Base-by-base conservation (phyloP, 2,113 vertebrate species). In the Corapipo altera region DNA sequence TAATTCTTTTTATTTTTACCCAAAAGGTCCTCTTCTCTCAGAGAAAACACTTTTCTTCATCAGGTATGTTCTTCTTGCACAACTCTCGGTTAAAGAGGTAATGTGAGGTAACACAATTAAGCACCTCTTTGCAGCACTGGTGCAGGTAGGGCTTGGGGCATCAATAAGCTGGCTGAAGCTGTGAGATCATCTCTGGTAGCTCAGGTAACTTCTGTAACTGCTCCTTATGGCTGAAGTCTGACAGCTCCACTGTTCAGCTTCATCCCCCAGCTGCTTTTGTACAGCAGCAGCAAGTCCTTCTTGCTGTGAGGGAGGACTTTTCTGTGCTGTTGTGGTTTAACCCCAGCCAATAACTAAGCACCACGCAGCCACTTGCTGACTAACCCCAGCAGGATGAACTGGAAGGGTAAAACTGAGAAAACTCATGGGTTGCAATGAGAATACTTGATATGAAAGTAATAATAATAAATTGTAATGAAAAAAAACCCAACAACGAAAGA, bases 291-390 rank as follows among this genome's bases (percentile, higher is more conserved):
- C 48, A 91, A 54, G 6, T 14, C 12, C 12, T 21, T 54, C 11
- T 59, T 2, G 0, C 41, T 8, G 1, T 18, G 32, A 32, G 7
- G 26, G 32, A 49, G n/a, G 37, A 14, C 1, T 74, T 64, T 57
- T 27, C n/a, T 26, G 4, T 33, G 46, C 46, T 67, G 24, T 41
- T 26, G 8, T 12, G 32, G 32, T 41, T 48, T 80, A 55, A 69
- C 10, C 26, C 32, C n/a, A 43, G 41, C 12, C 27, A 46, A 9
- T 26, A 55, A 32, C 30, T 46, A 13, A 67, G 8, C 9, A 35
- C 52, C n/a, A 12, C 18, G 5, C 1, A 9, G 15, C 17, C 22
- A 9, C n/a, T 35, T 13, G 8, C 21, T 61, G 39, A 27, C 30
- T 19, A 16, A 2, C 2, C 16, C 11, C 23, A 51, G 33, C 5